Percentiles rank a stretch among this genome's conserved stretches.
Evolutionary conservation across 2,797 vertebrate genomes (phyloP).

Genomic region (Clarias fuscus): DNA sequence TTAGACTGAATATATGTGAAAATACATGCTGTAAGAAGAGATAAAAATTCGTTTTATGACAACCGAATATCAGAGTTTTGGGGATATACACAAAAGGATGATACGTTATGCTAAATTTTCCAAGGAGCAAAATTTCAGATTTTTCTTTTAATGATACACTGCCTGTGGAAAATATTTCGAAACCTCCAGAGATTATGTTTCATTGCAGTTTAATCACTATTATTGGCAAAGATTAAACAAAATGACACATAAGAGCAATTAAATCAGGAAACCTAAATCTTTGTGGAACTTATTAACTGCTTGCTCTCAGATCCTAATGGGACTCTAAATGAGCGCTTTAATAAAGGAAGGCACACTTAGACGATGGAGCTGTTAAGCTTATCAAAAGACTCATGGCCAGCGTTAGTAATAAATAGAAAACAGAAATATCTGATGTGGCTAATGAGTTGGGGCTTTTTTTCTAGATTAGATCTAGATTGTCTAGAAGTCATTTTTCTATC

Average conservation of each 20-base stretch:
- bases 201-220: neutral
- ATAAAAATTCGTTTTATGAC: neutral
- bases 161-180: neutral
- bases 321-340: constrained; percentile 5
- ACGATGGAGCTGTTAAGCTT: neutral
- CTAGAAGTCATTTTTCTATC: neutral
- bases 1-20: neutral
- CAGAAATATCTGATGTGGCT: neutral
- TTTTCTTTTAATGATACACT: neutral
- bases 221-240: neutral
- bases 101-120: neutral
- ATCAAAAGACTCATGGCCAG: neutral
- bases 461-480: neutral
- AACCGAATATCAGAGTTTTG: neutral
- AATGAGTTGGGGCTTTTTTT: neutral
- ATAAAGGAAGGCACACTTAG: neutral
- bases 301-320: neutral
- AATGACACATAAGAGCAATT: neutral
- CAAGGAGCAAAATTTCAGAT: neutral
- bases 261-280: constrained; percentile 13
- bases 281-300: neutral
- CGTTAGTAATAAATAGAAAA: neutral
- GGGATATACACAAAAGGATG: neutral
- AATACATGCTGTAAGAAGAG: neutral
- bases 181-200: neutral